phyloP scores from a whole-genome alignment of 2,113 vertebrate genomes.

The Notothenia rossii region DNA sequence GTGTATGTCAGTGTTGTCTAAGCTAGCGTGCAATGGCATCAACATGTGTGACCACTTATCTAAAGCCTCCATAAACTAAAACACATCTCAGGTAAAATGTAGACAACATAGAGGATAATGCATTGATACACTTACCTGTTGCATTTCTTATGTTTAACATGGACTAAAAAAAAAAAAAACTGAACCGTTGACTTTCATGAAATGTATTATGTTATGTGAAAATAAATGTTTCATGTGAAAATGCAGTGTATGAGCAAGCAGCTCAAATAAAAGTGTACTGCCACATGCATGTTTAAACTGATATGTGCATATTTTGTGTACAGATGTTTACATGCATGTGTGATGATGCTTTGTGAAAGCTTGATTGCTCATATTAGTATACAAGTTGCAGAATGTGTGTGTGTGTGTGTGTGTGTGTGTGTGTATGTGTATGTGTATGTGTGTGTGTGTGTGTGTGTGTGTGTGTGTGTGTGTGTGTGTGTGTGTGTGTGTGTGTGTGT shows the following conservation, averaged over 20 bases:
- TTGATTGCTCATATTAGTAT: slow-evolving; percentile 52
- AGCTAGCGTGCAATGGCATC: background rate
- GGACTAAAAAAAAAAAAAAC: no score
- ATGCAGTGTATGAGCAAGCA: background rate
- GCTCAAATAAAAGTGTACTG: background rate
- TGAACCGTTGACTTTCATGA: no score
- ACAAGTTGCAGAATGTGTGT: background rate
- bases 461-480: slow-evolving; percentile 12
- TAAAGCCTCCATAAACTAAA: background rate
- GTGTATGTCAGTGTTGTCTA: background rate
- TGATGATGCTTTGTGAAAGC: slow-evolving; percentile 50
- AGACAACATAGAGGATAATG: no score
- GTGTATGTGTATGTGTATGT: background rate
- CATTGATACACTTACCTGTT: no score
- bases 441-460: slow-evolving; percentile 3
- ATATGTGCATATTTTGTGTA: slow-evolving; percentile 31
- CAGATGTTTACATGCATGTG: slow-evolving; percentile 41
- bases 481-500: slow-evolving; percentile 20
- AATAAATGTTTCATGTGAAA: no score
- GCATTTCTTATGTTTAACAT: no score
- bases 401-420: slow-evolving; percentile 6
- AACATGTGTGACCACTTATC: no score
- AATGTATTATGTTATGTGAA: no score
- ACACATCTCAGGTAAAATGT: background rate
- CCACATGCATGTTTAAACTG: slow-evolving; percentile 3